These are phyloP conservation scores for Dendrocincla fuliginosa DNA, from an alignment of 2,797 vertebrate species.

Conservation along the genomic window DNA sequence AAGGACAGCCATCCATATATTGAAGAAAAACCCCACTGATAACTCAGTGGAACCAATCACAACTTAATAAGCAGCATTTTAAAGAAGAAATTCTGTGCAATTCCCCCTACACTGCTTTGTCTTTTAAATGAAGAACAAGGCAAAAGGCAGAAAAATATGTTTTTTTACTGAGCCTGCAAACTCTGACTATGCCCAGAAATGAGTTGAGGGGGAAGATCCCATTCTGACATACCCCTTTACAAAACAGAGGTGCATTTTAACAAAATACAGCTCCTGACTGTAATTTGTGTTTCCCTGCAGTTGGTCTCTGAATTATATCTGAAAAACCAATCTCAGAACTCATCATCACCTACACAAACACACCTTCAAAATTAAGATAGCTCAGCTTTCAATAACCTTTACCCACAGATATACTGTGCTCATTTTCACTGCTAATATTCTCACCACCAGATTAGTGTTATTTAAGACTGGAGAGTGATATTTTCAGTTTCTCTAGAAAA, in stretches of 20 bases:
- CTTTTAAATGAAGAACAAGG: neutral
- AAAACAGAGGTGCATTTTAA: neutral
- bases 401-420: neutral
- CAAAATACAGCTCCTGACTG: neutral
- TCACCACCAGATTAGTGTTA: neutral
- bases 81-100: neutral
- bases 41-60: neutral
- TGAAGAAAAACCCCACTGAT: neutral
- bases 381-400: conserved; percentile 36
- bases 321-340: conserved; percentile 16
- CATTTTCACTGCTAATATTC: neutral
- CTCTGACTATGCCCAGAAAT: neutral
- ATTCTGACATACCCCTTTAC: neutral
- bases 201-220: neutral
- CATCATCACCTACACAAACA: conserved; percentile 14
- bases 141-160: neutral
- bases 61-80: neutral
- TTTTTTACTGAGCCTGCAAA: neutral
- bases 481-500: conserved; percentile 25
- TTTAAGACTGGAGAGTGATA: neutral
- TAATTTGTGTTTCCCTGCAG: neutral
- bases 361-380: neutral
- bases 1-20: neutral
- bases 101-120: neutral
- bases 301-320: neutral